A percentile compares a stretch with the other conserved stretches of the same genome.
These are phyloP conservation scores for Cygnus atratus DNA, from an alignment of 2,113 vertebrate species.

Conservation along the genomic window DNA sequence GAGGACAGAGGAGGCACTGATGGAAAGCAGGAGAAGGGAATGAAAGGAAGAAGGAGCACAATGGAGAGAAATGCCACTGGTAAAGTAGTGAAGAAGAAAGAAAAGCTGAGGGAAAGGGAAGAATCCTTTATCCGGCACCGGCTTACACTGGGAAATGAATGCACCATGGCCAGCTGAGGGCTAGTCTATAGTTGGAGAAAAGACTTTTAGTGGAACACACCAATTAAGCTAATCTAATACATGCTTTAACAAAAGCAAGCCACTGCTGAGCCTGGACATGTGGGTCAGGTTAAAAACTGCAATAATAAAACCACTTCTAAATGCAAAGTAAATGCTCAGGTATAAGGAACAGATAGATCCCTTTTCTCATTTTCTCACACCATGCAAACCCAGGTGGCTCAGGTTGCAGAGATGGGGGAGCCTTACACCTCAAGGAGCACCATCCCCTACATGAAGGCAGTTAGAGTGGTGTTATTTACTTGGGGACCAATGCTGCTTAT, in stretches of 20 bases:
- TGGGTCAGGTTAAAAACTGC: neutral
- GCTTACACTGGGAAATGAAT: neutral
- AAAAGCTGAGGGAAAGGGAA: neutral
- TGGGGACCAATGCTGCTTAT: neutral
- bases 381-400: neutral
- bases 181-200: neutral
- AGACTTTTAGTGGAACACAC: neutral
- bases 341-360: neutral
- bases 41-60: neutral
- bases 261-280: neutral
- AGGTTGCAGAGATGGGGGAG: neutral
- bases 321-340: neutral
- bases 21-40: neutral
- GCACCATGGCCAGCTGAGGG: neutral
- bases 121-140: neutral
- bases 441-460: neutral
- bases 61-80: neutral
- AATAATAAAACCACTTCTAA: neutral
- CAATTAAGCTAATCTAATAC: neutral
- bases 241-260: neutral
- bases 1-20: neutral
- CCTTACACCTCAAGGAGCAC: neutral
- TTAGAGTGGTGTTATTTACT: neutral
- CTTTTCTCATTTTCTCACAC: neutral
- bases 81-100: neutral